Evolutionary conservation across 2,888 invertebrate genomes (phyloP).

Genomic region (Epirrita christyi): DNA sequence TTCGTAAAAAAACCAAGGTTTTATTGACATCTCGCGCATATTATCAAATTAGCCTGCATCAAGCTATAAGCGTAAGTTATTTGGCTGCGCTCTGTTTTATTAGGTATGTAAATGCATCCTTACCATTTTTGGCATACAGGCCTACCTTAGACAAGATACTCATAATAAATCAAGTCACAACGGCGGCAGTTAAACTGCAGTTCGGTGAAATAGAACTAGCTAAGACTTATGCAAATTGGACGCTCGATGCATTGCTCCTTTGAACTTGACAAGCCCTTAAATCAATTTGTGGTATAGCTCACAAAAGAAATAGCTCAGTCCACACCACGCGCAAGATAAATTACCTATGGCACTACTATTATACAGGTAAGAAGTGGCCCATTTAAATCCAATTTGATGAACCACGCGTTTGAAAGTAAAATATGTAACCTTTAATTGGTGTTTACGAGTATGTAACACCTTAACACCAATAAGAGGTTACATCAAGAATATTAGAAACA

Average conservation of each 20-base stretch:
- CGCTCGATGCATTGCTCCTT: conserved; percentile 38
- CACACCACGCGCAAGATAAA: no score
- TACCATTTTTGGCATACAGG: conserved; percentile 27
- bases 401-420: no score
- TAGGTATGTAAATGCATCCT: not conserved
- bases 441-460: no score
- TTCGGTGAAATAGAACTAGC: conserved; percentile 38
- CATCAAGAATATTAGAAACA: no score
- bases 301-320: conserved; percentile 28
- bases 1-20: no score
- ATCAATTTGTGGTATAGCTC: conserved; percentile 44
- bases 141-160: conserved; percentile 4
- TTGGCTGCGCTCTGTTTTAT: not conserved
- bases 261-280: conserved; percentile 42
- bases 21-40: no score
- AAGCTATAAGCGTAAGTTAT: not conserved
- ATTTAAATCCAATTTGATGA: no score
- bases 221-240: conserved; percentile 56
- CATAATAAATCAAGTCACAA: conserved; percentile 43
- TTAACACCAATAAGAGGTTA: no score
- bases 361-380: no score
- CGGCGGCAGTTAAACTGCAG: conserved; percentile 40
- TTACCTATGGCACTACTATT: no score
- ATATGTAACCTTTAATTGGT: no score
- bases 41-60: no score